A percentile compares a stretch with the other conserved stretches of the same genome.
Conservation (phyloP, 2,113 vertebrate species). For the Vulpes lagopus region DNA sequence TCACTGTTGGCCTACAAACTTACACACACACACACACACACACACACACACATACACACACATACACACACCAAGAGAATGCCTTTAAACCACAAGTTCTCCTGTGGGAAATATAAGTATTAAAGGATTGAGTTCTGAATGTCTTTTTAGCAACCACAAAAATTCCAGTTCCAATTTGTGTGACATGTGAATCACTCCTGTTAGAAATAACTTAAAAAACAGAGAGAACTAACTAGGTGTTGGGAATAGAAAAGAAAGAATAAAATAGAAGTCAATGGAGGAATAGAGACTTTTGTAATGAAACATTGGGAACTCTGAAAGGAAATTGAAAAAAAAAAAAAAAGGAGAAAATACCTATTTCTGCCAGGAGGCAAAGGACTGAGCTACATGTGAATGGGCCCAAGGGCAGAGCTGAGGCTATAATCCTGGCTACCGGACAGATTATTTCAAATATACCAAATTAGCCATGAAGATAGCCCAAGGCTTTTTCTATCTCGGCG, state of each 20-base stretch:
- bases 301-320: neutral
- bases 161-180: slow-evolving; percentile 40
- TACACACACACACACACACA: neutral
- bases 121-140: slow-evolving; percentile 47
- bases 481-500: neutral
- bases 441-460: slow-evolving; percentile 17
- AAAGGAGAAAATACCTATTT: neutral
- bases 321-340: neutral
- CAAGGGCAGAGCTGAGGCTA: neutral
- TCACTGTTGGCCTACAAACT: neutral
- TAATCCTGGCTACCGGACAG: neutral
- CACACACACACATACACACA: neutral
- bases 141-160: slow-evolving; percentile 42
- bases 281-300: neutral
- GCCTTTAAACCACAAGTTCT: slow-evolving; percentile 33
- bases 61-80: neutral
- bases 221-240: neutral
- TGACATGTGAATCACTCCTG: slow-evolving; percentile 31
- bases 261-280: neutral
- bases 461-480: slow-evolving; percentile 3
- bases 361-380: neutral
- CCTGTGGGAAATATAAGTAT: slow-evolving; percentile 31
- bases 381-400: neutral
- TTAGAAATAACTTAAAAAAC: slow-evolving; percentile 3
- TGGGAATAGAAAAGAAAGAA: neutral